phyloP scores from a whole-genome alignment of 2,888 invertebrate genomes.

The Andricus curvator region DNA sequence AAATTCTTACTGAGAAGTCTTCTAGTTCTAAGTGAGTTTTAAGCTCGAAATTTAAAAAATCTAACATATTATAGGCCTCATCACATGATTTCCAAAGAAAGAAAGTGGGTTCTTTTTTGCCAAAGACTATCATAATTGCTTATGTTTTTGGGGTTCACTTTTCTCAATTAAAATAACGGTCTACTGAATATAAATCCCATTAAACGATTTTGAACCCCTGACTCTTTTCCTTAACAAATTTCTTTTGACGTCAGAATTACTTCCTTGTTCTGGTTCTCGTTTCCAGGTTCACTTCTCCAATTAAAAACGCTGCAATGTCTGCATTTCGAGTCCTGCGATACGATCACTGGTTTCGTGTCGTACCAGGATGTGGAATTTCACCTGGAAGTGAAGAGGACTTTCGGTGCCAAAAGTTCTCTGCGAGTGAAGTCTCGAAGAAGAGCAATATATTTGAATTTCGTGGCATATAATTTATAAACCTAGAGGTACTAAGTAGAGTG shows the following conservation, averaged over 20 bases:
- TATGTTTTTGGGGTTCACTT: not conserved
- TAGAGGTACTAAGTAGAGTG: conserved; percentile 17
- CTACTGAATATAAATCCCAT: not conserved
- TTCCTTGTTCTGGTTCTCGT: conserved; percentile 7
- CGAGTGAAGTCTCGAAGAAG: not conserved
- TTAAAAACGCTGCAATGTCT: not conserved
- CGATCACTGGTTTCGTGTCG: conserved; percentile 27
- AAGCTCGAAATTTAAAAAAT: not conserved
- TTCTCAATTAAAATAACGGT: not conserved
- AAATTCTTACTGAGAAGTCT: not conserved
- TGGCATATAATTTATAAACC: conserved; percentile 13
- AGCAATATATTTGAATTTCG: conserved; percentile 22
- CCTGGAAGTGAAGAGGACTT: conserved; percentile 70
- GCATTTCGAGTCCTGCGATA: conserved; percentile 10
- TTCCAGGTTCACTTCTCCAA: conserved; percentile 23
- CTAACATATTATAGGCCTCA: too few species aligned
- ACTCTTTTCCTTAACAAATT: not conserved
- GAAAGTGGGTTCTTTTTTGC: not conserved
- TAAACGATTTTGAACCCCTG: not conserved
- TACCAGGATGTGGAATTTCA: conserved; percentile 63
- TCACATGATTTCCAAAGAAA: not conserved
- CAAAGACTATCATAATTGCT: not conserved
- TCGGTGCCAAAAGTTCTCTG: conserved; percentile 58
- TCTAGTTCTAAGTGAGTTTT: not conserved
- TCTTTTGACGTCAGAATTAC: conserved; percentile 2